These are phyloP conservation scores for Pyrocoelia pectoralis DNA, from an alignment of 2,888 invertebrate species.

Conservation along the genomic window DNA sequence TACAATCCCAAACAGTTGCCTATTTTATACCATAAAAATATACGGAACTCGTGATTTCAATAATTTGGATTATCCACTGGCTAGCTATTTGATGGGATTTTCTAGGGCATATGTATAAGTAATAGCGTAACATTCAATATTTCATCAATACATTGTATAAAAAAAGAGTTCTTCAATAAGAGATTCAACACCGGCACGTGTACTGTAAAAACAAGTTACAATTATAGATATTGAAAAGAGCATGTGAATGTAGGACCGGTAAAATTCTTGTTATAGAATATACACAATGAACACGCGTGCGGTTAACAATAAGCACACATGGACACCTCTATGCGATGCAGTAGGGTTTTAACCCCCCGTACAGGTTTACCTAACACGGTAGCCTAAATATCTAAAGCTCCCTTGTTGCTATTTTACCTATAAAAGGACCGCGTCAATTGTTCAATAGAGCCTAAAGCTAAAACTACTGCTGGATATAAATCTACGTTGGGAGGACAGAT, in stretches of 20 bases:
- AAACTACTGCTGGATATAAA: slow-evolving; percentile 27
- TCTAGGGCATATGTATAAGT: no score
- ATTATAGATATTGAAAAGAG: slow-evolving; percentile 28
- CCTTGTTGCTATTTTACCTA: slow-evolving; percentile 22
- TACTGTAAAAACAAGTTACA: slow-evolving; percentile 15
- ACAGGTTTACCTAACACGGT: slow-evolving; percentile 27
- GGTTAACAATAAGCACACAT: slow-evolving; percentile 57
- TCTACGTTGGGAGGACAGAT: no score
- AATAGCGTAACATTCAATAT: no score
- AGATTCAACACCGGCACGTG: no score
- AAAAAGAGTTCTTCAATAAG: no score
- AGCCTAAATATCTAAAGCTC: slow-evolving; percentile 26
- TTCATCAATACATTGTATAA: no score
- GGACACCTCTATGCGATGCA: slow-evolving; percentile 56
- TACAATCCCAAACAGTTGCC: no score
- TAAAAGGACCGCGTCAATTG: slow-evolving; percentile 32
- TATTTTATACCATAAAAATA: no score
- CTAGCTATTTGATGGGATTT: no score
- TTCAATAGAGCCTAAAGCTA: slow-evolving; percentile 29
- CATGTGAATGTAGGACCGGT: slow-evolving; percentile 42
- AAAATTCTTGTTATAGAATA: slow-evolving; percentile 25
- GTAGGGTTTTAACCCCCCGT: slow-evolving; percentile 42
- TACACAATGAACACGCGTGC: slow-evolving; percentile 53
- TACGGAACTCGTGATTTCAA: not conserved
- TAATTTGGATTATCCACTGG: not conserved